These are phyloP conservation scores for Montipora efflorescens DNA, from an alignment of 64 coral and sea anemone genomes.

Conservation along the genomic window DNA sequence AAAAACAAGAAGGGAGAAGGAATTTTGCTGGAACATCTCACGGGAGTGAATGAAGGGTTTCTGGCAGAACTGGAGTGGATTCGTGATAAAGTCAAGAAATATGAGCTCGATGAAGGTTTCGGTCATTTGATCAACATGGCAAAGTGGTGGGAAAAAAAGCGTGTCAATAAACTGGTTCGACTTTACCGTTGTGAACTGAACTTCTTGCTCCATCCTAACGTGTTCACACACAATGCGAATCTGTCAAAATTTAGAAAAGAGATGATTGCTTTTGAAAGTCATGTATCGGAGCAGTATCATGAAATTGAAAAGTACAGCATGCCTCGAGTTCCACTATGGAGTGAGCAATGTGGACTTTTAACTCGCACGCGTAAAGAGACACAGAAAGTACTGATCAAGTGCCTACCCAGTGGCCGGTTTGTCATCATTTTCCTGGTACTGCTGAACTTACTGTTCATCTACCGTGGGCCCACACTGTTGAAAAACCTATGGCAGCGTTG, in stretches of 20 bases:
- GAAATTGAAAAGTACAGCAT: conserved; percentile 71
- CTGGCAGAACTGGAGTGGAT: conserved; percentile 80
- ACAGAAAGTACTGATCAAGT: conserved; percentile 84
- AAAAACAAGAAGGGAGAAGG: conserved; percentile 47
- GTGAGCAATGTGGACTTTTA: conserved; percentile 65
- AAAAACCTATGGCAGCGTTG: conserved; percentile 80
- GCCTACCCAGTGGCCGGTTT: conserved; percentile 85
- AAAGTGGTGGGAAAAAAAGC: conserved; percentile 86
- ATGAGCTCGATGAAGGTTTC: conserved; percentile 86
- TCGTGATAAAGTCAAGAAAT: conserved; percentile 78
- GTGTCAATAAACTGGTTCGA: conserved; percentile 81
- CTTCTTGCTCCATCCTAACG: conserved; percentile 66
- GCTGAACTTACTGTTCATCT: conserved; percentile 83
- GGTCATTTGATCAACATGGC: conserved; percentile 77
- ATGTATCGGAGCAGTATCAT: conserved; percentile 54
- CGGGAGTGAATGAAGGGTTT: conserved; percentile 56
- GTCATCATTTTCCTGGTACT: conserved; percentile 73
- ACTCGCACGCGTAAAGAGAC: conserved; percentile 87
- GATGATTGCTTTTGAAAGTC: conserved; percentile 78
- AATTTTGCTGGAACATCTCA: conserved; percentile 48
- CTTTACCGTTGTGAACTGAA: conserved; percentile 92
- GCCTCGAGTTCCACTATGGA: conserved; percentile 89
- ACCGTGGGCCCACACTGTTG: conserved; percentile 87
- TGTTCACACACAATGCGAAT: conserved; percentile 81
- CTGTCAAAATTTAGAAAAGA: conserved; percentile 80